These are phyloP conservation scores for Sminthurinus aureus DNA, from an alignment of 2,888 invertebrate species.

Conservation along the genomic window DNA sequence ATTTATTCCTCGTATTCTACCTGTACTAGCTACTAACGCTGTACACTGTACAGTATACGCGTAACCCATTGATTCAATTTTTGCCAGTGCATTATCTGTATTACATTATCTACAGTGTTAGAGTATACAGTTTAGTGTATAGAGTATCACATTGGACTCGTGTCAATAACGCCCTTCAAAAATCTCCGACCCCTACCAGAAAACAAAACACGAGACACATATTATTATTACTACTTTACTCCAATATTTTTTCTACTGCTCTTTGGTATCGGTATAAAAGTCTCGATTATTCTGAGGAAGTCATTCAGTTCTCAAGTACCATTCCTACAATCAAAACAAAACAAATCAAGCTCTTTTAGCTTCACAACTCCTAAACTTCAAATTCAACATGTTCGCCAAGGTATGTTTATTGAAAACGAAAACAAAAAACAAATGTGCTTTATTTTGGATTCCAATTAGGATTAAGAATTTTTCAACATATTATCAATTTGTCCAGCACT, in stretches of 20 bases:
- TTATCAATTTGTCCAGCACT: background rate
- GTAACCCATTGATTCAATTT: slow-evolving; percentile 20
- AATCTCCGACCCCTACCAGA: background rate
- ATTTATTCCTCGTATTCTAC: background rate
- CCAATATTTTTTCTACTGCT: background rate
- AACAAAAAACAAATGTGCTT: background rate
- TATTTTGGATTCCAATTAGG: background rate
- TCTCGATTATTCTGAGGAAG: slow-evolving; percentile 33
- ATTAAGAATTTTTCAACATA: background rate
- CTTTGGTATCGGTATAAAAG: slow-evolving; percentile 38
- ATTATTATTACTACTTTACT: background rate
- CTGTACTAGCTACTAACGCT: too few species aligned
- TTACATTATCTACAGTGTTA: too few species aligned
- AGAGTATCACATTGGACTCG: too few species aligned
- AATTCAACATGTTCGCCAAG: slow-evolving; percentile 44
- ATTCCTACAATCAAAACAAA: slow-evolving; percentile 4
- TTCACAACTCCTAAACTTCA: background rate
- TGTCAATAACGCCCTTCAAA: slow-evolving; percentile 33
- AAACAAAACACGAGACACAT: background rate
- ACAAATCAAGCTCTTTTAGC: slow-evolving; percentile 27
- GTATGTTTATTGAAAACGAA: slow-evolving; percentile 16
- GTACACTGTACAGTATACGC: background rate
- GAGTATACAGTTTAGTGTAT: too few species aligned
- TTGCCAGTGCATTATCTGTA: background rate
- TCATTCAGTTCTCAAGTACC: slow-evolving; percentile 42